Base-by-base conservation (phyloP, 2,113 vertebrate species). In the Pseudopipra pipra region DNA sequence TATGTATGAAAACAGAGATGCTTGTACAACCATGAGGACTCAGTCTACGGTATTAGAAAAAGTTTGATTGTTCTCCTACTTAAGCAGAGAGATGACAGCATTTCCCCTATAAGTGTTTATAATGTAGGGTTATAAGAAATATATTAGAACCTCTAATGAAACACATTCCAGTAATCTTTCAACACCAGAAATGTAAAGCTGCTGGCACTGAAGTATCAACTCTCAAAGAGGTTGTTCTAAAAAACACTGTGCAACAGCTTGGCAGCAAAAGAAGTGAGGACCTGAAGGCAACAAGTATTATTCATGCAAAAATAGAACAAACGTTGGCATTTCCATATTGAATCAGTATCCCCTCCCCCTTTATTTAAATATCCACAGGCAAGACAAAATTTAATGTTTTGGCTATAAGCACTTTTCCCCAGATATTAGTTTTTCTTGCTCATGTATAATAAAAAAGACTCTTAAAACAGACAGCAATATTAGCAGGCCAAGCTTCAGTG, bases 271-370 rank as follows among this genome's bases (percentile, higher is more conserved):
- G 87, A 96, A 97, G 76, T 51, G 55, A 95, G 51, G 95, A 97
- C 96, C 95, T 92, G 95, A 96, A 97, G 96, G 97, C 97, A 95
- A 94, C 94, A 96, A 93, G 82, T 86, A 97, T 96, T 97, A 98
- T 95, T 97, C 93, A 96, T 89, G 95, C 78, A 97, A 97, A 98
- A 98, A 97, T 81, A 97, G 96, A 97, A 95, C 90, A 96, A 97
- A 97, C 87, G 94, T 30, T 93, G 81, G 87, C 95, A 89, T 95
- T 97, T 97, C 94, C 97, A 96, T 96, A 97, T 19, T 92, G 87
- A 82, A 89, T 96, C 93, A 79, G 86, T 91, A 96, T 55, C 74
- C 90, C 95, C 63, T 93, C 87, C 67, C 81, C 70, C 83, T 82
- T 83, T 85, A 87, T 92, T 97, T 95, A 96, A 95, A 96, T 88